Base-by-base conservation (phyloP, 2,797 vertebrate genomes). In the Microcaecilia unicolor region DNA sequence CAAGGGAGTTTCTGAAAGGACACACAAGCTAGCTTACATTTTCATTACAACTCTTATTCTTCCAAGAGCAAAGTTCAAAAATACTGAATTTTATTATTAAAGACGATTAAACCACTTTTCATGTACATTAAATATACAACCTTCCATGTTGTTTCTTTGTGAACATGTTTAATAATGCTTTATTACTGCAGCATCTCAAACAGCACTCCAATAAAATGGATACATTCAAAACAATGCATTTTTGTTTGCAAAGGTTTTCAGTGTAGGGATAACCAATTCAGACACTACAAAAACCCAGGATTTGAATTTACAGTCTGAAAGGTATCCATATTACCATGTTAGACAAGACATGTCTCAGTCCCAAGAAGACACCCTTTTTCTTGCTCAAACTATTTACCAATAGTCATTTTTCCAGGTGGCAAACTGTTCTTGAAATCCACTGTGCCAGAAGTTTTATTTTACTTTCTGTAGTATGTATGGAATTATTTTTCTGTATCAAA, bases 51-150 rank as follows among this genome's bases (percentile, higher is more conserved):
- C n/a, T n/a, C n/a, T n/a, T n/a, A n/a, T n/a, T n/a, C n/a, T n/a
- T n/a, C n/a, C n/a, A n/a, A n/a, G 68, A 44, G 25, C 27, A 21
- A 51, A 49, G 53, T 51, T 53, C 68, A 64, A 79, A 92, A 92
- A 91, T 61, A 72, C 48, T 79, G 69, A 55, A 15, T 68, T 84
- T 84, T 91, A 86, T 83, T 86, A 93, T 93, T 91, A 78, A 86
- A 94, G 64, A 74, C 85, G 86, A 83, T 81, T 73, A 81, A 84
- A 91, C 91, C 89, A 93, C 87, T 83, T 83, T 83, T 85, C 91
- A 94, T 92, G 91, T 92, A 93, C 91, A 72, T 81, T 75, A 84
- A 90, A 88, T 85, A 86, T 81, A 81, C 81, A 85, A 76, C 79
- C 78, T 66, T 36, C n/a, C 6, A 33, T 45, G 66, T 74, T 73